phyloP scores from a whole-genome alignment of 2,113 vertebrate species.

The Callorhinus ursinus region DNA sequence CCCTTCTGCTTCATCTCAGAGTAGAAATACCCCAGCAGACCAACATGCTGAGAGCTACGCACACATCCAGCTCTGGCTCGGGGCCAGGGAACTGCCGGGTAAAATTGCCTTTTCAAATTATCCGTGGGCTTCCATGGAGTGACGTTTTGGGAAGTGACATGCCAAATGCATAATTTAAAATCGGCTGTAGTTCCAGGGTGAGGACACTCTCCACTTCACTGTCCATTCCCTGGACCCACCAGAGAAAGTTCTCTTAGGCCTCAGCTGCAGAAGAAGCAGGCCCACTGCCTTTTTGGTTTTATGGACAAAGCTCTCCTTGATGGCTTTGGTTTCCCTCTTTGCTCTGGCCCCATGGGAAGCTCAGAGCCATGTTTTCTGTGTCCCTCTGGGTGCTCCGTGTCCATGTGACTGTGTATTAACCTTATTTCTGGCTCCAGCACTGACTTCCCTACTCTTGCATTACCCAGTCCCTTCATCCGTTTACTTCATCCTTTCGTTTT shows the following conservation, averaged over 20 bases:
- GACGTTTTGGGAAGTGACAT: not conserved
- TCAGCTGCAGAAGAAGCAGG: not conserved
- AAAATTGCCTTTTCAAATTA: not conserved
- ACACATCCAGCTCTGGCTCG: not conserved
- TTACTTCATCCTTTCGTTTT: not conserved
- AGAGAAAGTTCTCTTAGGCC: not conserved
- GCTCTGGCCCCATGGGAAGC: not conserved
- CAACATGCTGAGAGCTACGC: not conserved
- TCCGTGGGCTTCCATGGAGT: not conserved
- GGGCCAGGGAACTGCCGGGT: not conserved
- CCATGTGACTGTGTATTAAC: not conserved
- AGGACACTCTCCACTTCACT: not conserved
- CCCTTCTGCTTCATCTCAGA: not conserved
- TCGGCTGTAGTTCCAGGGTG: not conserved
- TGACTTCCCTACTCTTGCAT: not conserved
- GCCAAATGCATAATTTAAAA: not conserved
- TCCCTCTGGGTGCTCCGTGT: accelerated
- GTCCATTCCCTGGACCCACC: too few relatives aligned
- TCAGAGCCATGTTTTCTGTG: not conserved
- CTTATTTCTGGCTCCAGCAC: not conserved
- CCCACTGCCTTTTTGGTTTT: not conserved
- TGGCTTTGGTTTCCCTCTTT: not conserved
- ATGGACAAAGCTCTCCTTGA: not conserved
- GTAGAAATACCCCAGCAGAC: not conserved
- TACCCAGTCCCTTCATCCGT: not conserved